phyloP scores from a whole-genome alignment of 2,888 invertebrate species.

The Epistrophella euchroma region DNA sequence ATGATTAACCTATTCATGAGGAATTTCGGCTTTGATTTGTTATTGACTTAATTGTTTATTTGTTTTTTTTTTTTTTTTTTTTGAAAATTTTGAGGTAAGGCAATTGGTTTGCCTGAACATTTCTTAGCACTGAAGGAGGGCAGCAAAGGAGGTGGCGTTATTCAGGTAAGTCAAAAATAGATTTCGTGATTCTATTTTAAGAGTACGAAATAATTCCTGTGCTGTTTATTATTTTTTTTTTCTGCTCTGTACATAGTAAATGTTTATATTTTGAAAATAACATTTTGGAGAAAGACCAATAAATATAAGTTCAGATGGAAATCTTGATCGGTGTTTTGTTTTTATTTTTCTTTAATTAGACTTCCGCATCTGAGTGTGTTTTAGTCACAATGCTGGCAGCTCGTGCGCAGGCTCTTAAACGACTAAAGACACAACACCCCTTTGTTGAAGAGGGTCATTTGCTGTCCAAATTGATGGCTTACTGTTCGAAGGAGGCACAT shows the following conservation, averaged over 20 bases:
- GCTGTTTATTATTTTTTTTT: constrained; percentile 18
- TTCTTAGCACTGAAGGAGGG: constrained; percentile 93
- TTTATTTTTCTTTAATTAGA: constrained; percentile 85
- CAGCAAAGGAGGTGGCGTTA: constrained; percentile 96
- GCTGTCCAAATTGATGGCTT: constrained; percentile 96
- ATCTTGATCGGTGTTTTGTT: constrained; percentile 6
- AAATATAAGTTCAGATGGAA: neutral
- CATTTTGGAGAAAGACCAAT: constrained; percentile 18
- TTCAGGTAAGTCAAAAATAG: constrained; percentile 88
- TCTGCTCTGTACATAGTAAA: neutral
- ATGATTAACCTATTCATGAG: constrained; percentile 23
- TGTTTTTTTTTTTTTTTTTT: constrained; percentile 22
- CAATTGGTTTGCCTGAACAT: constrained; percentile 95
- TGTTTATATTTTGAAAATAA: constrained; percentile 21
- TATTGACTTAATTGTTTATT: constrained; percentile 3
- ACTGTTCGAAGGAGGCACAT: constrained; percentile 95
- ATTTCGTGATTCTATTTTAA: constrained; percentile 36
- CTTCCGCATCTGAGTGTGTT: constrained; percentile 97
- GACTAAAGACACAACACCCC: constrained; percentile 92
- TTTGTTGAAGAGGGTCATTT: constrained; percentile 95
- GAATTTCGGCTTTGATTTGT: constrained; percentile 19
- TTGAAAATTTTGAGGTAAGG: constrained; percentile 87
- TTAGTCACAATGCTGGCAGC: constrained; percentile 96
- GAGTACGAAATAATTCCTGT: constrained; percentile 18
- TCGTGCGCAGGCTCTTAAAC: constrained; percentile 93